Base-by-base conservation (phyloP, 2,113 vertebrate species). In the Amphiprion ocellaris region DNA sequence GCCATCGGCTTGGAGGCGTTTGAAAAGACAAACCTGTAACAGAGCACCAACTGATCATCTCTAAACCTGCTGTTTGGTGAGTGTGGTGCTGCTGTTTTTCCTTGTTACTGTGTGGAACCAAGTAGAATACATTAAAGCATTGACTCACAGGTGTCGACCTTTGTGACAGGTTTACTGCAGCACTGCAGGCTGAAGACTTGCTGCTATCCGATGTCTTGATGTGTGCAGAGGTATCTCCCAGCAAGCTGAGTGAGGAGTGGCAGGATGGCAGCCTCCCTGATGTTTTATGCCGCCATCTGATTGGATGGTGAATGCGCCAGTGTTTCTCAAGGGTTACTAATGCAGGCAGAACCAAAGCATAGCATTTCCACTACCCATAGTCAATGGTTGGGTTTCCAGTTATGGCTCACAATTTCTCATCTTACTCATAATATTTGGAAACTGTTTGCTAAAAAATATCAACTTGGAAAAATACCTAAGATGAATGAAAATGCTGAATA, bases 381-480 rank as follows among this genome's bases (percentile, higher is more conserved):
- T 24, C 50, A 10, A 54, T 39, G 21, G 2, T n/a, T 49, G 4
- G 17, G 23, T 28, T 55, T 55, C 16, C 19, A 39, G n/a, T 23
- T 50, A 28, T 12, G 14, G 24, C 50, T 44, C 3, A 21, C 2
- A 39, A 0, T 56, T 15, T 23, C 4, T 69, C n/a, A 16, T 24
- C 17, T 19, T 33, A 17, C 2, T 67, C 26, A 71, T 49, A 55
- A 68, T 55, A 62, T 67, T 47, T 84, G 5, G 59, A 76, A 24
- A 46, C 15, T 49, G 24, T 68, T 44, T 44, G 41, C 41, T 44
- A 72, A 60, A 46, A 69, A 64, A 52, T 0, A 49, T 53, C 3
- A 46, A 50, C 26, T 44, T n/a, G 24, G 19, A 46, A 41, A 62
- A 70, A 26, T 3, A 53, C 5, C 19, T 19, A 49, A 52, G 26